Evolutionary conservation across 2,113 vertebrate species (phyloP).

Genomic region (Anoplopoma fimbria): DNA sequence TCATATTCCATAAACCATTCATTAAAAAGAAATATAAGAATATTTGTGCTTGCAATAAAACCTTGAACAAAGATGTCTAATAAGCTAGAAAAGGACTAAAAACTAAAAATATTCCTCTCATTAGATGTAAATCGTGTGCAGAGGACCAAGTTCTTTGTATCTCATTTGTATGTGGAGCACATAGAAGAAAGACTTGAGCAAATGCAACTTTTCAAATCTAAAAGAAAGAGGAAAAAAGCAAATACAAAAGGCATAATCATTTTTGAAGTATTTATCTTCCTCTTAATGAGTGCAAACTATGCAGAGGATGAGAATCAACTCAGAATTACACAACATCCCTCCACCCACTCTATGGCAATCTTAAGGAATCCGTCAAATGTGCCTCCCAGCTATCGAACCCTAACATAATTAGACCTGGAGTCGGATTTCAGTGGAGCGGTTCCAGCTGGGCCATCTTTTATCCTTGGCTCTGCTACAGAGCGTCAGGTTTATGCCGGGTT

Average conservation of each 20-base stretch:
- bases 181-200: too few relatives aligned
- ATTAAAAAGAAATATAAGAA: not conserved
- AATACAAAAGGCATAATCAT: too few relatives aligned
- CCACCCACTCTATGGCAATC: not conserved
- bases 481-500: slow-evolving; percentile 60
- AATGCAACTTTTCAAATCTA: too few relatives aligned
- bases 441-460: slow-evolving; percentile 17
- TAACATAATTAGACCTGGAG: slow-evolving; percentile 25
- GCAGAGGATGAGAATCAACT: slow-evolving; percentile 11
- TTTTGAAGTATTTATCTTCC: too few relatives aligned
- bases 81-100: not conserved
- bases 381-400: not conserved
- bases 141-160: not conserved
- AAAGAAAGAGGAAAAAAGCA: too few relatives aligned
- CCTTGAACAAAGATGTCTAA: not conserved
- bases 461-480: slow-evolving; percentile 29
- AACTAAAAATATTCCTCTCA: not conserved
- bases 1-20: not conserved
- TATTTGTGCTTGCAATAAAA: slow-evolving; percentile 1
- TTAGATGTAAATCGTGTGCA: slow-evolving; percentile 16
- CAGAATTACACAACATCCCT: too few relatives aligned
- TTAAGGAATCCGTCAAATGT: slow-evolving; percentile 24
- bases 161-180: too few relatives aligned
- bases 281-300: too few relatives aligned
- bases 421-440: slow-evolving; percentile 1